These are phyloP conservation scores for Helicoverpa armigera DNA, from an alignment of 1,140 invertebrate genomes.

Conservation along the genomic window DNA sequence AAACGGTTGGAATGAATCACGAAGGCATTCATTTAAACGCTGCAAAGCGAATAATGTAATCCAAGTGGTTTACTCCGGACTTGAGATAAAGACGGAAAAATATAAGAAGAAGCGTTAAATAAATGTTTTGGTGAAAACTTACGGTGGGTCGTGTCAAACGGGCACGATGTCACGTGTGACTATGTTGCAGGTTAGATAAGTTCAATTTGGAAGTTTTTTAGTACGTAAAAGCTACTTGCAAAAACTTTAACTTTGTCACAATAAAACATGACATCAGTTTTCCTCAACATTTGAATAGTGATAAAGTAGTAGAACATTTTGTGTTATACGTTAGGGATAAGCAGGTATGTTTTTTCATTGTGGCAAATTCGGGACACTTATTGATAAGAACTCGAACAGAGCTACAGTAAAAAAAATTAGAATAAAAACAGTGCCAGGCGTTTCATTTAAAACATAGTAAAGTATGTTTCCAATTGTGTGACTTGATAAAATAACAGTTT, in stretches of 20 bases:
- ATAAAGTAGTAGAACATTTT: too few relatives aligned
- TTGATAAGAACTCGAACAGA: too few relatives aligned
- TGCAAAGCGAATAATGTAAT: conserved; percentile 44
- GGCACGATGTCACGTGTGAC: neutral
- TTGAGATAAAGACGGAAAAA: conserved; percentile 42
- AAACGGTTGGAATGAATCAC: conserved; percentile 25
- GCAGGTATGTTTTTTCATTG: too few relatives aligned
- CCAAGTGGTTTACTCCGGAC: conserved; percentile 28
- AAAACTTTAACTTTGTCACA: too few relatives aligned
- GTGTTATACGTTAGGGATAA: too few relatives aligned
- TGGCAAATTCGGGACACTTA: too few relatives aligned
- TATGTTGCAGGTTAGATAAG: neutral
- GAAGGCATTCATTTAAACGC: neutral
- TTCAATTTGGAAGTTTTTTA: neutral
- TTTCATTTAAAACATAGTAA: too few relatives aligned
- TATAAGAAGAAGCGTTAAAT: conserved; percentile 26
- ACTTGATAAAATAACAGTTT: conserved; percentile 36
- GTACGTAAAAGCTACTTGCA: too few relatives aligned
- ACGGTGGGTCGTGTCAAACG: neutral
- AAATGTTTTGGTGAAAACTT: conserved; percentile 36
- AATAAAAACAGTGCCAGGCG: neutral
- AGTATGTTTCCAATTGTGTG: neutral
- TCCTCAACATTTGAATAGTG: too few relatives aligned
- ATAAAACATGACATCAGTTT: too few relatives aligned
- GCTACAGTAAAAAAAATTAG: too few relatives aligned